Conservation (phyloP, 2,113 vertebrate genomes). For the Triplophysa dalaica region DNA sequence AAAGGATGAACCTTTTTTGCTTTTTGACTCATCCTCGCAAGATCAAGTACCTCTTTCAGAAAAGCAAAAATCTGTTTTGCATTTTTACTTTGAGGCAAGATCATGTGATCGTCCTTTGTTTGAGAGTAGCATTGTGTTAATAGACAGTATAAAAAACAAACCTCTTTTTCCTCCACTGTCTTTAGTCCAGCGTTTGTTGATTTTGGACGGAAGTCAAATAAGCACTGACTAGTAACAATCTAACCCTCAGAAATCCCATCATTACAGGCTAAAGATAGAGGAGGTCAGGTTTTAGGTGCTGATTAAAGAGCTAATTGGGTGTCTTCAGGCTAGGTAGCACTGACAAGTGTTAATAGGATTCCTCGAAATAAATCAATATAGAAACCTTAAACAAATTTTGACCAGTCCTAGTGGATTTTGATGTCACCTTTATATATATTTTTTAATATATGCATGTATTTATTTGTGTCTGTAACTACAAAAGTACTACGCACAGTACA, state of each 20-base stretch:
- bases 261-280: constrained; percentile 48
- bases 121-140: background rate
- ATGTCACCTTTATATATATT: background rate
- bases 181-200: background rate
- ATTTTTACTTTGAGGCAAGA: background rate
- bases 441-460: too few species aligned
- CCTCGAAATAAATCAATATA: constrained; percentile 9
- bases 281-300: constrained; percentile 36
- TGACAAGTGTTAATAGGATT: constrained; percentile 9
- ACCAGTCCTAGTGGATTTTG: background rate
- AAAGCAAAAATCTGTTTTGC: background rate
- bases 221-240: constrained; percentile 4
- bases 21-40: too few species aligned
- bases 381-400: background rate
- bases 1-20: too few species aligned
- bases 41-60: too few species aligned
- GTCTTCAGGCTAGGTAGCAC: background rate
- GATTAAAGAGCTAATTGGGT: constrained; percentile 45
- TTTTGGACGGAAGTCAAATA: constrained; percentile 8
- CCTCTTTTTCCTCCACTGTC: background rate
- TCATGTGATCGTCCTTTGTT: constrained; percentile 23
- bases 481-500: too few species aligned
- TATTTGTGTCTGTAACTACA: too few species aligned
- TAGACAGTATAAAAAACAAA: background rate
- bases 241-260: constrained; percentile 42